Conservation (phyloP, 2,888 invertebrate species). For the Heliconius charithonia region DNA sequence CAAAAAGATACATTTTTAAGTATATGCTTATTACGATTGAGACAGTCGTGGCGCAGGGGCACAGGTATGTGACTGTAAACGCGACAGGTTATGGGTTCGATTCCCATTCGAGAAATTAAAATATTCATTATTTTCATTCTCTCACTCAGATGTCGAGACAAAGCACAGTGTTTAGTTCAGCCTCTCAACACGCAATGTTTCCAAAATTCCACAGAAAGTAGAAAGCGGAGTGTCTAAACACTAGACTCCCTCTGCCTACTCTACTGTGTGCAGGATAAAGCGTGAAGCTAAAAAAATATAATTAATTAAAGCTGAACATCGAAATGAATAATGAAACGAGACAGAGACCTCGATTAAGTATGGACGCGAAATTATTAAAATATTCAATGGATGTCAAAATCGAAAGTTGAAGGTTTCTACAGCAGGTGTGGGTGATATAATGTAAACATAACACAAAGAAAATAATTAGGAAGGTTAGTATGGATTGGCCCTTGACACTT, state of each 20-base stretch:
- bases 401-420: slow-evolving; percentile 9
- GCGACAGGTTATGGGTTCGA: no score
- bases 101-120: no score
- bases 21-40: neutral
- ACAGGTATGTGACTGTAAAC: no score
- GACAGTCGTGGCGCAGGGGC: no score
- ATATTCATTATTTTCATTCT: no score
- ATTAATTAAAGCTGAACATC: neutral
- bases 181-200: no score
- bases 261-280: no score
- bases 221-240: no score
- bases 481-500: neutral
- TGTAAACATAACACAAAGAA: neutral
- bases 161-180: no score
- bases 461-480: neutral
- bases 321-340: neutral
- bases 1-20: neutral
- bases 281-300: neutral
- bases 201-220: no score
- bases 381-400: neutral
- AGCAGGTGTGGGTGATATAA: neutral
- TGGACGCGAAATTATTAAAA: slow-evolving; percentile 4
- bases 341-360: slow-evolving; percentile 6
- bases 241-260: no score
- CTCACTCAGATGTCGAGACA: no score